These are phyloP conservation scores for Azemiops feae DNA, from an alignment of 2,113 vertebrate genomes.

Conservation along the genomic window DNA sequence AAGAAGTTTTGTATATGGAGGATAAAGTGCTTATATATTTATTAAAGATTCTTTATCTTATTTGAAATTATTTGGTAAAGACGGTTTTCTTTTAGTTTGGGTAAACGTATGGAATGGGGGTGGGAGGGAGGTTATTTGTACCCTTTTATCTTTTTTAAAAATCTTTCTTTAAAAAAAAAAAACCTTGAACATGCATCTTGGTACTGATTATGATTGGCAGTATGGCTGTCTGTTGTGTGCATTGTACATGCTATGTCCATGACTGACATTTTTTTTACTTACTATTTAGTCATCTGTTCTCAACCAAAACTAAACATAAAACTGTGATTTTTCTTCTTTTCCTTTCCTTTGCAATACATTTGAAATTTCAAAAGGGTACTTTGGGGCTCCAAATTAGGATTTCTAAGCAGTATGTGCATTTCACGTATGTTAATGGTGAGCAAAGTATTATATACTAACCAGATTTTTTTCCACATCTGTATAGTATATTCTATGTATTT, in stretches of 20 bases:
- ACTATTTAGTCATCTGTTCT: constrained; percentile 75
- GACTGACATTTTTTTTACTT: constrained; percentile 71
- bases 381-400: constrained; percentile 82
- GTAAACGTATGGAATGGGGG: constrained; percentile 41
- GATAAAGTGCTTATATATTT: constrained; percentile 83
- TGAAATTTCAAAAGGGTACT: constrained; percentile 90
- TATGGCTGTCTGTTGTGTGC: constrained; percentile 71
- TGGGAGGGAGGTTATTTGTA: constrained; percentile 42
- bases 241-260: constrained; percentile 70
- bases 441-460: constrained; percentile 98
- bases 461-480: constrained; percentile 93
- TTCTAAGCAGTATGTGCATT: constrained; percentile 82
- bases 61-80: constrained; percentile 79
- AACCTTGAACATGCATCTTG: constrained; percentile 65
- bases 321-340: constrained; percentile 76
- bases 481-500: constrained; percentile 99
- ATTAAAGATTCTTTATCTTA: constrained; percentile 81
- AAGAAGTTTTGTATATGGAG: constrained; percentile 80
- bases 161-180: constrained; percentile 49
- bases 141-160: constrained; percentile 56
- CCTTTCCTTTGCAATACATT: constrained; percentile 79
- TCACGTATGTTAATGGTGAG: constrained; percentile 90
- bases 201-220: constrained; percentile 68
- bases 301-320: constrained; percentile 76
- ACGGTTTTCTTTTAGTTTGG: constrained; percentile 63